phyloP scores from a whole-genome alignment of 2,888 invertebrate species.

The Malachius bipustulatus region DNA sequence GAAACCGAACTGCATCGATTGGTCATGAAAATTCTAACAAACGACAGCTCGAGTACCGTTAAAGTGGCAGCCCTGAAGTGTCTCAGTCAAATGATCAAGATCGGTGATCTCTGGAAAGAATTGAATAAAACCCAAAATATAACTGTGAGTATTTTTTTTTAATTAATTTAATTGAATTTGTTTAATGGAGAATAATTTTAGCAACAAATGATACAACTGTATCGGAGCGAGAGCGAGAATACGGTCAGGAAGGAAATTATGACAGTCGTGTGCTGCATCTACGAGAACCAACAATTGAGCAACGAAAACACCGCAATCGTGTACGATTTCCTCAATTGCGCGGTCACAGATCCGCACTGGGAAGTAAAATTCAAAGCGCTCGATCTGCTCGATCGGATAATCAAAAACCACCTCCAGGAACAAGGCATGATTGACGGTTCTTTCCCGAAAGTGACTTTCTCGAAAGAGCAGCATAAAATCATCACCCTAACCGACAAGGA shows the following conservation, averaged over 20 bases:
- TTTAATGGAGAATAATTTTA: too few relatives aligned
- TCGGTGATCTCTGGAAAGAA: constrained; percentile 55
- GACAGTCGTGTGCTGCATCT: constrained; percentile 51
- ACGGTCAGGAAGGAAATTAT: constrained; percentile 66
- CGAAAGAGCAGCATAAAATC: constrained; percentile 65
- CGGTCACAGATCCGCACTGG: constrained; percentile 66
- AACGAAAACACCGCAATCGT: constrained; percentile 42
- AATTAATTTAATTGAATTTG: too few relatives aligned
- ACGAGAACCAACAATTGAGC: constrained; percentile 50
- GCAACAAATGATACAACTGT: constrained; percentile 44
- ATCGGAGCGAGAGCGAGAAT: constrained; percentile 60
- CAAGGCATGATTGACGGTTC: constrained; percentile 74
- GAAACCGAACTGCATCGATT: constrained; percentile 53
- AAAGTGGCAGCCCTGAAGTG: constrained; percentile 64
- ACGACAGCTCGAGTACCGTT: constrained; percentile 63
- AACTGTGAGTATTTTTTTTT: too few relatives aligned
- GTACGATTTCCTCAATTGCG: too few relatives aligned
- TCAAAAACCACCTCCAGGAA: constrained; percentile 50
- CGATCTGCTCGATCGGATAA: constrained; percentile 59
- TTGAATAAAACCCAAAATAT: constrained; percentile 46
- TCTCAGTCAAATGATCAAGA: constrained; percentile 52
- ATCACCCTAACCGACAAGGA: constrained; percentile 57
- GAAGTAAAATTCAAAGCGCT: constrained; percentile 65
- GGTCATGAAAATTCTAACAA: constrained; percentile 51
- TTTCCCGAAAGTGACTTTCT: constrained; percentile 70